Conservation (phyloP, 35 echinoderm and acorn worm genomes). For the Heliocidaris tuberculata region DNA sequence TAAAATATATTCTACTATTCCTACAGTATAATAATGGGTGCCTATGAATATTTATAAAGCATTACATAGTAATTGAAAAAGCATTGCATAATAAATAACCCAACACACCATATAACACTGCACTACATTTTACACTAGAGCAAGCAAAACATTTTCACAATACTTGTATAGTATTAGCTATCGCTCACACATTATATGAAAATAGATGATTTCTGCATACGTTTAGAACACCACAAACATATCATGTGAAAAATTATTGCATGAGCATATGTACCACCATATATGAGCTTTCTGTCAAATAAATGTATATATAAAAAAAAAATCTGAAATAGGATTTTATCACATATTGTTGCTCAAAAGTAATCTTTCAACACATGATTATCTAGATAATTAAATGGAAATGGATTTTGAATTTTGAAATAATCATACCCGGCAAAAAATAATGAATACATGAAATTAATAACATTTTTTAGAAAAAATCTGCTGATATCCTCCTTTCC, state of each 20-base stretch:
- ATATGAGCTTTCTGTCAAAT: not conserved
- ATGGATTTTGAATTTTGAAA: too few species aligned
- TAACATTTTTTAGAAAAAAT: too few species aligned
- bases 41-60: not conserved
- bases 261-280: not conserved
- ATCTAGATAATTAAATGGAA: too few species aligned
- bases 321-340: not conserved
- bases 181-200: not conserved
- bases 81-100: not conserved
- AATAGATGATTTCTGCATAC: slow-evolving; percentile 4
- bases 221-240: not conserved
- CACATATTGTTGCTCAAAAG: not conserved
- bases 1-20: too few species aligned
- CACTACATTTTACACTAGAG: not conserved
- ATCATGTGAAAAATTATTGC: not conserved
- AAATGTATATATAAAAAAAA: not conserved
- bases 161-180: not conserved
- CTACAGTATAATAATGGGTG: too few species aligned
- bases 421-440: too few species aligned
- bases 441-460: too few species aligned
- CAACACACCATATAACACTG: not conserved
- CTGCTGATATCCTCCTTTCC: too few species aligned
- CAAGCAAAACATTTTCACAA: not conserved
- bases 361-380: not conserved
- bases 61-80: not conserved